A percentile compares a stretch with the other conserved stretches of the same genome.
Conservation (phyloP, 2,113 vertebrate genomes). For the Cyanocitta stelleri region DNA sequence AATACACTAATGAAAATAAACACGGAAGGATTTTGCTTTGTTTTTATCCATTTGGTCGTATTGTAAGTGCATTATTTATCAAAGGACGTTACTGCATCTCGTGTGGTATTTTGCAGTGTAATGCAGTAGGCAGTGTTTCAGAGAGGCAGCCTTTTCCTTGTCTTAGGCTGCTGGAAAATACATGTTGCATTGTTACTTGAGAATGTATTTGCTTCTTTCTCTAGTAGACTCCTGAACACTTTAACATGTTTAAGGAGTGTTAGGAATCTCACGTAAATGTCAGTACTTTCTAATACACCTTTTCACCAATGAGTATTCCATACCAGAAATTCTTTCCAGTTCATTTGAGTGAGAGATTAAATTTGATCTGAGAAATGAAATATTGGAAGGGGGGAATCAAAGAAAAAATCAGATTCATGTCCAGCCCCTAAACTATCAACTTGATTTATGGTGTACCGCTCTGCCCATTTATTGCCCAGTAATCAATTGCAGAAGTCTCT, state of each 20-base stretch:
- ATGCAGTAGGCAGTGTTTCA: not conserved
- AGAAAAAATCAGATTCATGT: not conserved
- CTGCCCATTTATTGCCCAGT: constrained; percentile 9
- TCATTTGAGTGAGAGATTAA: constrained; percentile 34
- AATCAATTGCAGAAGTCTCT: constrained; percentile 27
- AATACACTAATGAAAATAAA: not conserved
- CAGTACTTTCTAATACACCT: not conserved
- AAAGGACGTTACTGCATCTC: not conserved
- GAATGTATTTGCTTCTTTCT: not conserved
- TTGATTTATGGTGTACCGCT: constrained; percentile 1
- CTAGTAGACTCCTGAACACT: not conserved
- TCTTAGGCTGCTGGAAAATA: not conserved
- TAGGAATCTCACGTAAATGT: not conserved
- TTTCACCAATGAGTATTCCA: not conserved
- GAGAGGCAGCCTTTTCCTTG: not conserved
- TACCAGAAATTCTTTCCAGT: constrained; percentile 14
- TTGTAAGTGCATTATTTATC: not conserved
- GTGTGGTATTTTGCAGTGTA: not conserved
- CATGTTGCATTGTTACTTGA: not conserved
- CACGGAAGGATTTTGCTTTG: not conserved
- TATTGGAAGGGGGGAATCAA: not conserved
- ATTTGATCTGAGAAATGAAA: constrained; percentile 11
- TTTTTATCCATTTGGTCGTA: not conserved
- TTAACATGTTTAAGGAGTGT: not conserved
- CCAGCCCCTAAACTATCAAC: not conserved